Evolutionary conservation across 1,140 invertebrate genomes (phyloP), one percentile per base, ranked within the genome.

Genomic region (Dolichoris vasculosae): DNA sequence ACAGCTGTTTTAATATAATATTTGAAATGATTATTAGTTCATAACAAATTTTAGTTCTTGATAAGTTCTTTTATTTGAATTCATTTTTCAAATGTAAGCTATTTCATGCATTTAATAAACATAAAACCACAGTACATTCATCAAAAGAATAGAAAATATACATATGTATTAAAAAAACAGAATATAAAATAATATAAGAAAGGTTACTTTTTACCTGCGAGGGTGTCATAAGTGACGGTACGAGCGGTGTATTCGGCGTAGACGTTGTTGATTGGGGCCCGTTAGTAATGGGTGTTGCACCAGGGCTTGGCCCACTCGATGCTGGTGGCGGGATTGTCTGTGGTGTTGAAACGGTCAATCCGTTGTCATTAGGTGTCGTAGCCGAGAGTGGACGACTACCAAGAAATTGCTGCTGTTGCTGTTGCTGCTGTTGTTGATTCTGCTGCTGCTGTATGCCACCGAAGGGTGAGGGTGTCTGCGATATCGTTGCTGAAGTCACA

Each of bases 391-490:
- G 92, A 30, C 92, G 89, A 81, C 69, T 91, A 4, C 87, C 88
- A 0, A 88, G 87, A 38, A 92, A 92, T 71, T 93, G 93, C 84
- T 90, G 79, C 84, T 89, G 90, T 83, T 91, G 88, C 82, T 88
- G 84, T 20, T 87, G 87, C 78, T 90, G 91, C 69, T 90, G 78
- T n/a, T 86, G 84, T 23, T 69, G 84, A 23, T 87, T 88, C 78
- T 90, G 91, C 69, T 90, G 78, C 35, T 86, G 84, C 17, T 69
- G 82, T n/a, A 92, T 89, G 63, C 87, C 88, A 69, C 90, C 93
- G 71, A 94, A 94, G 0, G 94, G 94, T 51, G 94, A 94, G 1
- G 91, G 93, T 4, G 92, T 86, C 87, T 94, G 94, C 0, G 94
- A 94, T 86, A 93, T 90, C 6, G 91, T 86, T 0, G 89, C 89